Conservation (phyloP, 2,888 invertebrate genomes). For the Serripes groenlandicus region DNA sequence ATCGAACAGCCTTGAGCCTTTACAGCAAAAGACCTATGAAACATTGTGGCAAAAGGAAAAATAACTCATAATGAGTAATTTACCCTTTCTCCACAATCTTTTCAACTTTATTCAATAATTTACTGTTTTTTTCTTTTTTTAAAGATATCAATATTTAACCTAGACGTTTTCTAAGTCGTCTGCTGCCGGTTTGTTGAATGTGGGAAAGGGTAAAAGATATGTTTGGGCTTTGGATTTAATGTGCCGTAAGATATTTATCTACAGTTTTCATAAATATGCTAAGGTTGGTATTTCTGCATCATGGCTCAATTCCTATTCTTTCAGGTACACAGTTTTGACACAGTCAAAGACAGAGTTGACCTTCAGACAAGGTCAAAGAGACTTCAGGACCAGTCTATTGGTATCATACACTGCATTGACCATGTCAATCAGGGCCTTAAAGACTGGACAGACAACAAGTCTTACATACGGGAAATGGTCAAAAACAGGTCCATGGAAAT, state of each 20-base stretch:
- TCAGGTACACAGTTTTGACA: constrained; percentile 56
- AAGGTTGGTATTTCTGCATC: too few species aligned
- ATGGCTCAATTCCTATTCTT: too few species aligned
- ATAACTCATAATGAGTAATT: background rate
- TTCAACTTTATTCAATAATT: too few species aligned
- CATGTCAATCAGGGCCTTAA: constrained; percentile 52
- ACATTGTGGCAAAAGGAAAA: background rate
- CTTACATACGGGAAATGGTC: constrained; percentile 57
- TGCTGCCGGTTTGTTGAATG: too few species aligned
- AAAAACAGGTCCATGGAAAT: constrained; percentile 72
- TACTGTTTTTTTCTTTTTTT: too few species aligned
- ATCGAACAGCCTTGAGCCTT: background rate
- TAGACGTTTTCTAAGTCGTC: too few species aligned
- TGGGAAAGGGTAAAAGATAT: too few species aligned
- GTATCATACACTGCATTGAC: constrained; percentile 65
- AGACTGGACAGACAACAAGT: constrained; percentile 50
- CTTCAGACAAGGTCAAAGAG: constrained; percentile 59
- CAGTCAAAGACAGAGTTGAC: constrained; percentile 66
- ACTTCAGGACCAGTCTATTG: constrained; percentile 65
- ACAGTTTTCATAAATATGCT: too few species aligned
- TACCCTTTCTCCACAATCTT: background rate
- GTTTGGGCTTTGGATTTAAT: too few species aligned
- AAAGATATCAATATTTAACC: too few species aligned
- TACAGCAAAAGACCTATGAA: background rate
- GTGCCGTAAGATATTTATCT: too few species aligned